Percentiles rank a stretch among this genome's conserved stretches.
Conservation (phyloP, 2,113 vertebrate genomes). For the Fukomys damarensis region DNA sequence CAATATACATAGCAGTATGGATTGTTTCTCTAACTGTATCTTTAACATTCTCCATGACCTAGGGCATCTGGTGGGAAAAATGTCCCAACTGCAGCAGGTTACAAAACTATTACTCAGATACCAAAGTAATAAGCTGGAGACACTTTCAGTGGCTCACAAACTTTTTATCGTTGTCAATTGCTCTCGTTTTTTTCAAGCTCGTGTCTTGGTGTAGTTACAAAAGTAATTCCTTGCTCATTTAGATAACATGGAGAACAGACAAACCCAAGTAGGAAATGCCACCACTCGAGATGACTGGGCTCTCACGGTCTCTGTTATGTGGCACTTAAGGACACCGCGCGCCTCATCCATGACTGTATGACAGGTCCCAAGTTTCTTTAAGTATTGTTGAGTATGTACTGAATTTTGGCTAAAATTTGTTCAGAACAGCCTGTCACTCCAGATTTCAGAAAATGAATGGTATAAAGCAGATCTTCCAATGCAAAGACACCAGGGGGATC, state of each 20-base stretch:
- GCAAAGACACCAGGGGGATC: background rate
- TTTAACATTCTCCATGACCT: background rate
- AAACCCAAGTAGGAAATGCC: background rate
- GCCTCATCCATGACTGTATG: background rate
- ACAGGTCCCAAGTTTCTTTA: background rate
- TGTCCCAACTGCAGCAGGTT: background rate
- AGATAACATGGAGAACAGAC: background rate
- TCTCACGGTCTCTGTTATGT: background rate
- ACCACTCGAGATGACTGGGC: background rate
- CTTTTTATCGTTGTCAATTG: conserved; percentile 12
- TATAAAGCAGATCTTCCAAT: background rate
- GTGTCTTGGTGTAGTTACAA: background rate
- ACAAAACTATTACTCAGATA: background rate
- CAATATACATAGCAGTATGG: background rate
- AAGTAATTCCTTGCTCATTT: background rate
- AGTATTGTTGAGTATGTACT: background rate
- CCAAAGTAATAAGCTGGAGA: background rate
- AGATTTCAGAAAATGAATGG: background rate
- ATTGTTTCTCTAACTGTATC: background rate
- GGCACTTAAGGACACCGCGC: background rate
- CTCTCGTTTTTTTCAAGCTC: background rate
- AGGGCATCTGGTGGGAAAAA: background rate
- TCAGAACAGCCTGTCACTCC: background rate
- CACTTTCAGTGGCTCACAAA: background rate
- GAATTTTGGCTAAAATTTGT: background rate